Evolutionary conservation across 2,797 vertebrate genomes (phyloP).

Genomic region (Spea hammondii): DNA sequence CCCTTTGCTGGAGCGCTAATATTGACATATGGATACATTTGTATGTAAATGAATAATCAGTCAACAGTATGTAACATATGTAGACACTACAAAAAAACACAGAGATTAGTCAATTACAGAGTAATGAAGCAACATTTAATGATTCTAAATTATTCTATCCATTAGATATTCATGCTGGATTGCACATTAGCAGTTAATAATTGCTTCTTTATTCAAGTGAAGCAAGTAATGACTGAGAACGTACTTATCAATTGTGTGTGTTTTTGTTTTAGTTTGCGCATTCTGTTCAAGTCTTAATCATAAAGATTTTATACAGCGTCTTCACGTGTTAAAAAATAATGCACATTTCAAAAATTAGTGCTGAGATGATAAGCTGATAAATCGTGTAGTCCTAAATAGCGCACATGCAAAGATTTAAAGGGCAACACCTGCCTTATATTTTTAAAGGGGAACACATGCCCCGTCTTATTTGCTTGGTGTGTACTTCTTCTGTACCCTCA

Average conservation of each 20-base stretch:
- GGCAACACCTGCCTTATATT: no score
- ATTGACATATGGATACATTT: constrained; percentile 10
- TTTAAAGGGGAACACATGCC: no score
- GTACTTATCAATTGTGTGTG: constrained; percentile 30
- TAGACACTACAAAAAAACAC: constrained; percentile 36
- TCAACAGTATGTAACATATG: constrained; percentile 37
- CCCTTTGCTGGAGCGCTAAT: not conserved
- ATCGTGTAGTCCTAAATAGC: no score
- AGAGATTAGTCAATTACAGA: constrained; percentile 43
- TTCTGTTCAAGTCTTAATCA: constrained; percentile 20
- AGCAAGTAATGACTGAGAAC: constrained; percentile 40
- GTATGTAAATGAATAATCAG: constrained; percentile 38
- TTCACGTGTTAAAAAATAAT: constrained; percentile 12
- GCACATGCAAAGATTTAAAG: no score
- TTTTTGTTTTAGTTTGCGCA: constrained; percentile 4
- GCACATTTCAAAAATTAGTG: no score
- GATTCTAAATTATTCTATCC: constrained; percentile 46
- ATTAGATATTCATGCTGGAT: constrained; percentile 44
- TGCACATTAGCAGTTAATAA: constrained; percentile 40
- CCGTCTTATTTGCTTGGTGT: no score
- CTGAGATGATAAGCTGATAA: no score
- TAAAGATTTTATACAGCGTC: constrained; percentile 15
- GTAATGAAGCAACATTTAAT: constrained; percentile 50
- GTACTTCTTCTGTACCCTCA: no score
- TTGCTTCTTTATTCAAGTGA: constrained; percentile 41